Evolutionary conservation across 1,140 invertebrate genomes (phyloP), one percentile per base, ranked within the genome.

Genomic region (Colletes gigas): DNA sequence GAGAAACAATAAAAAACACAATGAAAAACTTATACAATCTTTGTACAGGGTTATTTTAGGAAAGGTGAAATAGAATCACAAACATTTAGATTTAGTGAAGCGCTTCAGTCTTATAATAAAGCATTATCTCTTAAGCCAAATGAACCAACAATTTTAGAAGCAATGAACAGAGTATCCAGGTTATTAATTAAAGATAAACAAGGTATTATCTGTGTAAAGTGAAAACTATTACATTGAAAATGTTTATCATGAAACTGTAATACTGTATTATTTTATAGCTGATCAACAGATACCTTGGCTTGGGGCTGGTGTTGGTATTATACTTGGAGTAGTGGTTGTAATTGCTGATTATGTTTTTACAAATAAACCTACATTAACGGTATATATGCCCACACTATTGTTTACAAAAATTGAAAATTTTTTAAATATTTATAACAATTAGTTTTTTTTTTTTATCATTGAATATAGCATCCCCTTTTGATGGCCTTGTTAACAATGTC

Each of bases 41-140:
- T 82, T 87, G 3, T 94, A 62, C 88, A 97, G 96, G 97, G 97
- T 19, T 97, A 97, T 92, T 97, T 96, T 92, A 94, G 97, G 71
- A 96, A 96, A 91, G 97, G 95, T 59, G 97, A 97, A 93, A 95
- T 97, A 14, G 96, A 97, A 92, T 95, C 94, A 87, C 95, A 95
- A 19, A 96, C 96, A 83, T 95, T 94, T 66, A 94, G 96, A 73
- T 96, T 95, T 90, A 93, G 93, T 82, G 95, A 96, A 90, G 97
- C 97, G 17, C 92, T 96, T 76, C 93, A 96, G 72, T 97, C 96
- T 62, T 97, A 97, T 86, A 94, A 94, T 83, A 94, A 94, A 90
- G 96, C 96, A 57, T 92, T 96, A 71, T 94, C 94, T 83, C 91
- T 96, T 47, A 95, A 97, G 85, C 96, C 96, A 62, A 94, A 96